phyloP scores from a whole-genome alignment of 2,797 vertebrate genomes.

The Ibycter americanus region DNA sequence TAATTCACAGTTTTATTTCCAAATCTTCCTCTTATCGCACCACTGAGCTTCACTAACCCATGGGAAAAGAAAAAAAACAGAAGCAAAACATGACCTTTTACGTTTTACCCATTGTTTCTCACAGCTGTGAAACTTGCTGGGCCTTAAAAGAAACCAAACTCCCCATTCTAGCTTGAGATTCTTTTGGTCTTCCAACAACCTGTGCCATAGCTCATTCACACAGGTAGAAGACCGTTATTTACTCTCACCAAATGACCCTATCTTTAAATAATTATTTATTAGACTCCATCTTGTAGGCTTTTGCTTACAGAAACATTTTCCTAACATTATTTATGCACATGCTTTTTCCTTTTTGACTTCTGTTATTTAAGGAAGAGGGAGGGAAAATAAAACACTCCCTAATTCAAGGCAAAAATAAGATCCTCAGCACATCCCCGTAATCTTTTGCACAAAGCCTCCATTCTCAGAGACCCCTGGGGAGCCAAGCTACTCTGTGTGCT shows the following conservation, averaged over 20 bases:
- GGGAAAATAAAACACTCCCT: fast-evolving
- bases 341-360: background rate
- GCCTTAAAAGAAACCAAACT: background rate
- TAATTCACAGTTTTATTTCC: background rate
- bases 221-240: background rate
- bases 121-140: background rate
- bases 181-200: background rate
- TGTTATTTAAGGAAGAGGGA: background rate
- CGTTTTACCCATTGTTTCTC: background rate
- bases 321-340: background rate
- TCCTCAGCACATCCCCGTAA: background rate
- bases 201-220: background rate
- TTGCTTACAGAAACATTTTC: background rate
- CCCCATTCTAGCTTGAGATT: background rate
- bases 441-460: background rate
- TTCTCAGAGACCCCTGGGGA: background rate
- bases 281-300: background rate
- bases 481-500: background rate
- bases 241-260: background rate
- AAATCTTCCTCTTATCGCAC: background rate
- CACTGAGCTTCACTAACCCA: background rate
- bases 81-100: background rate
- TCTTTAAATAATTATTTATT: background rate
- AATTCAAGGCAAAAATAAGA: background rate
- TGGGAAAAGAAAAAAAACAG: background rate